A percentile compares a stretch with the other conserved stretches of the same genome.
Evolutionary conservation across 2,888 invertebrate species (phyloP).

Genomic region (Pegoplata infirma): DNA sequence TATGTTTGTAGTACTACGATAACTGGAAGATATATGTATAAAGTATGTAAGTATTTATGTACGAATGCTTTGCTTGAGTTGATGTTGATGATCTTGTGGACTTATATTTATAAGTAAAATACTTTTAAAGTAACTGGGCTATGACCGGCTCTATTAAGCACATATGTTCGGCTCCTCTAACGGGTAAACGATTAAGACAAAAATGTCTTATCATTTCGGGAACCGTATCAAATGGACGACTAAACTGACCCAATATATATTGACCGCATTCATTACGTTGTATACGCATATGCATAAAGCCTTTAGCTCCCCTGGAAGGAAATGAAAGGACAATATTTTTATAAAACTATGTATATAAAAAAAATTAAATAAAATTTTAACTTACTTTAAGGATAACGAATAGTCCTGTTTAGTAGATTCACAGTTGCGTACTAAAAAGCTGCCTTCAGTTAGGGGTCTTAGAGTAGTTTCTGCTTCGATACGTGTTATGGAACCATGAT

Average conservation of each 20-base stretch:
- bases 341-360: neutral
- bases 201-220: constrained; percentile 98
- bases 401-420: constrained; percentile 96
- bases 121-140: constrained; percentile 84
- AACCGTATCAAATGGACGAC: constrained; percentile 93
- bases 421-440: constrained; percentile 95
- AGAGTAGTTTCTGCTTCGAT: constrained; percentile 94
- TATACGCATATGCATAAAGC: constrained; percentile 98
- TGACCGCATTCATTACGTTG: constrained; percentile 88
- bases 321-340: neutral
- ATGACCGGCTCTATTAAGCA: constrained; percentile 94
- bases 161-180: constrained; percentile 97
- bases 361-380: constrained; percentile 66
- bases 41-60: constrained; percentile 18
- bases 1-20: constrained; percentile 39
- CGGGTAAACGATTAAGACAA: constrained; percentile 94
- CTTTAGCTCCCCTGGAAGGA: constrained; percentile 88
- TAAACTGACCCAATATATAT: constrained; percentile 94
- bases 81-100: too few relatives aligned
- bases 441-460: constrained; percentile 90
- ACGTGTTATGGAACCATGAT: constrained; percentile 94
- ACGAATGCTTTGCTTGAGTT: constrained; percentile 27
- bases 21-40: constrained; percentile 48
- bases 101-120: neutral
- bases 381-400: constrained; percentile 96